Conservation (phyloP, 2,888 invertebrate genomes). For the Pammene aurita region DNA sequence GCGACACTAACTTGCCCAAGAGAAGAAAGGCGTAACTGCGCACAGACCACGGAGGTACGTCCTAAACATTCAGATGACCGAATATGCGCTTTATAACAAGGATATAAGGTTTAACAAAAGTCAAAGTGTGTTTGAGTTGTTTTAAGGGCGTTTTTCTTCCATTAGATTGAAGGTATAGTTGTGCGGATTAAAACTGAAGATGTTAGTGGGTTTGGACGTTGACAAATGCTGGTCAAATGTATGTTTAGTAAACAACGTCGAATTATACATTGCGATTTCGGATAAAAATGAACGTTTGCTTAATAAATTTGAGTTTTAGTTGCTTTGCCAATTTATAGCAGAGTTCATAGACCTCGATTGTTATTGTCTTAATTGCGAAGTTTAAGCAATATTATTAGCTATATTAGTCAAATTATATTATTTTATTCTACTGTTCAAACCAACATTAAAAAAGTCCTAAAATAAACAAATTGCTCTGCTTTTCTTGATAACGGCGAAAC, state of each 20-base stretch:
- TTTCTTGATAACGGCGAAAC: too few species aligned
- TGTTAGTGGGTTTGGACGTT: conserved; percentile 22
- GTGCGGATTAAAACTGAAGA: conserved; percentile 26
- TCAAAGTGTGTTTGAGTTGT: neutral
- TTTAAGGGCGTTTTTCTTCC: neutral
- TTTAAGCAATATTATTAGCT: too few species aligned
- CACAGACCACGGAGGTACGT: neutral
- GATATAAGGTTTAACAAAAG: neutral
- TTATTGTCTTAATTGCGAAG: too few species aligned
- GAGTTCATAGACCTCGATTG: neutral
- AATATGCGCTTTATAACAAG: neutral
- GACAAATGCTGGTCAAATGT: conserved; percentile 35
- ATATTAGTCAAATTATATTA: neutral
- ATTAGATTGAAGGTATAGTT: neutral
- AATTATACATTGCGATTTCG: neutral
- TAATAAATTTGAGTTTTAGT: neutral
- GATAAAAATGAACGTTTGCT: neutral
- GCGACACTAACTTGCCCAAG: conserved; percentile 7
- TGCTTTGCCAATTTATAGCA: neutral
- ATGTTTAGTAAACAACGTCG: conserved; percentile 18
- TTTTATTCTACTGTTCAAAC: neutral
- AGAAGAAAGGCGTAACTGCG: neutral
- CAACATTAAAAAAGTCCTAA: too few species aligned
- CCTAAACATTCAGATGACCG: neutral
- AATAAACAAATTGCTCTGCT: too few species aligned